phyloP scores from a whole-genome alignment of 2,888 invertebrate species.

The Laothoe populi region DNA sequence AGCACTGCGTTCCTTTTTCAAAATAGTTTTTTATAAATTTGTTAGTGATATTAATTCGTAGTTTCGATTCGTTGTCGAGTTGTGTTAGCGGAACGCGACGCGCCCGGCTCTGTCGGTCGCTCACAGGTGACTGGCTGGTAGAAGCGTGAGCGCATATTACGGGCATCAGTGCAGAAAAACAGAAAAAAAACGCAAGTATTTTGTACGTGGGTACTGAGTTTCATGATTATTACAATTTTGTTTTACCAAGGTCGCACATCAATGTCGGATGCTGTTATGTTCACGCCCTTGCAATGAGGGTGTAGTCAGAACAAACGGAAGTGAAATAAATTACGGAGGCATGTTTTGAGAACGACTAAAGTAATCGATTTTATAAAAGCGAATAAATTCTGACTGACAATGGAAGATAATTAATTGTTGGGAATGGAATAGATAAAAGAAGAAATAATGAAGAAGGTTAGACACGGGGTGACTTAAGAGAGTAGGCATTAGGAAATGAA shows the following conservation, averaged over 20 bases:
- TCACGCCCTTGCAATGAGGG: not conserved
- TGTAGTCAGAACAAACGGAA: not conserved
- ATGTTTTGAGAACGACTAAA: not conserved
- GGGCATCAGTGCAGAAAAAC: slow-evolving; percentile 40
- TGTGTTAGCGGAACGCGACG: slow-evolving; percentile 53
- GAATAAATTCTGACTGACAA: too few relatives aligned
- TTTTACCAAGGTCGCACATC: slow-evolving; percentile 13
- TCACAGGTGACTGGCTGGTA: slow-evolving; percentile 76
- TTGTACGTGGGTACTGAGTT: slow-evolving; percentile 59
- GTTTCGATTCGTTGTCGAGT: slow-evolving; percentile 56
- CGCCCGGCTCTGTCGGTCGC: slow-evolving; percentile 71
- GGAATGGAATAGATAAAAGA: too few relatives aligned
- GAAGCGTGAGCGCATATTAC: slow-evolving; percentile 51
- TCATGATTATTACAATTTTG: slow-evolving; percentile 31
- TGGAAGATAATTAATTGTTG: too few relatives aligned
- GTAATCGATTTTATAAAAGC: not conserved
- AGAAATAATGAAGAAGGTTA: too few relatives aligned
- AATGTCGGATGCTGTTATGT: slow-evolving; percentile 14
- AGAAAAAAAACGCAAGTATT: slow-evolving; percentile 56
- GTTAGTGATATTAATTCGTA: slow-evolving; percentile 57
- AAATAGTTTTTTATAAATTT: slow-evolving; percentile 51
- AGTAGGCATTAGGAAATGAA: too few relatives aligned
- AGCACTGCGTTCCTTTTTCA: slow-evolving; percentile 57
- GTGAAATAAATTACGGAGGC: not conserved
- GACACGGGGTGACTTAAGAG: too few relatives aligned